Evolutionary conservation across 2,797 vertebrate species (phyloP), one percentile per base, ranked within the genome.

Genomic region (Pangasius sanitwongsei): DNA sequence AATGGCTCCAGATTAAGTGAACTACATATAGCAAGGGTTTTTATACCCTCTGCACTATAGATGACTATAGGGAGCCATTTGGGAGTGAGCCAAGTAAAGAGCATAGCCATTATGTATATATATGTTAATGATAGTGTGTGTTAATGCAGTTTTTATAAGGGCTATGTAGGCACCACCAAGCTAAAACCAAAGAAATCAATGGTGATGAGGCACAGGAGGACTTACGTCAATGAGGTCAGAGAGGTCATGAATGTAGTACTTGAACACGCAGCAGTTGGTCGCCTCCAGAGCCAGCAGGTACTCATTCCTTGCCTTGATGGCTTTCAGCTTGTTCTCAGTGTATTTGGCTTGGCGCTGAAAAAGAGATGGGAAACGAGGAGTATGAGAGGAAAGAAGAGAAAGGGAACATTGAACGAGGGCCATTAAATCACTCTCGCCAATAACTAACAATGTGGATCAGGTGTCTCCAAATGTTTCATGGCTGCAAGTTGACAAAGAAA

Each of bases 231-330:
- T 99, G 94, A 99, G 97, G 95, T 99, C 98, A 11, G 98, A 98
- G 92, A 99, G 96, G 96, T 99, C 98, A 0, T 99, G 98, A 94
- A 99, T 99, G 95, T 99, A 99, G 94, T 99, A 99, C 95, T 99
- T 99, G 97, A 99, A 99, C 92, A 99, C 98, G 1, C 97, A 99
- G 34, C 97, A 96, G 87, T 99, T 99, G 94, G 98, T 99, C 83
- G 98, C 98, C 92, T 99, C 98, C 87, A 99, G 96, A 72, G 98
- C 98, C 6, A 99, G 96, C 90, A 99, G 97, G 93, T 99, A 99
- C 89, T 99, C 98, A 8, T 99, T 99, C 91, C 98, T 96, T 87
- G 98, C 98, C 94, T 99, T 99, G 88, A 98, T 98, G 78, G 98
- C 98, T 94, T 99, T 99, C 95, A 99, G 96, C 89, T 97, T 98